These are phyloP conservation scores for Phataginus tetradactyla DNA, from an alignment of 2,797 vertebrate species.

Conservation along the genomic window DNA sequence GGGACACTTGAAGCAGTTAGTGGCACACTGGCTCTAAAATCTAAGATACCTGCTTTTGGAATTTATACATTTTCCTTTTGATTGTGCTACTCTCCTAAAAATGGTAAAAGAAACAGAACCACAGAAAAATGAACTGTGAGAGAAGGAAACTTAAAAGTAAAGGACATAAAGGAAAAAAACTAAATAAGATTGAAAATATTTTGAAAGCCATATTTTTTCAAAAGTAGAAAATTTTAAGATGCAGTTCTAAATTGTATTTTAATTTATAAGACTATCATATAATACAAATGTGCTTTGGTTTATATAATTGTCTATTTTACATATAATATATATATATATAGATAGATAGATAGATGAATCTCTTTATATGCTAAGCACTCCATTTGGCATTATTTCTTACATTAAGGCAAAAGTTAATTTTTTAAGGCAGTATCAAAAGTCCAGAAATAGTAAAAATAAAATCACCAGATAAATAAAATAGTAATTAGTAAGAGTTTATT, in stretches of 20 bases:
- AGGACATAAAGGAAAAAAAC: not conserved
- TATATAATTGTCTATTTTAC: not conserved
- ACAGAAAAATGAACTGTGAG: not conserved
- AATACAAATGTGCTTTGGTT: not conserved
- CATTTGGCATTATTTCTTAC: not conserved
- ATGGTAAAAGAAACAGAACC: not conserved
- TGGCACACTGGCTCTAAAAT: not conserved
- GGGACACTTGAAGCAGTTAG: not conserved
- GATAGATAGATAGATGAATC: not conserved
- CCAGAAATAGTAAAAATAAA: not conserved
- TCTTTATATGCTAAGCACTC: not conserved
- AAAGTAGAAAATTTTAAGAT: not conserved
- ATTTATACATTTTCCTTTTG: not conserved
- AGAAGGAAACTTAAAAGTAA: not conserved
- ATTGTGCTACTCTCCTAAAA: not conserved
- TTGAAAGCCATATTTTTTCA: not conserved
- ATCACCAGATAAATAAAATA: not conserved
- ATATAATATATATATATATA: not conserved
- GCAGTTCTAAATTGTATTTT: not conserved
- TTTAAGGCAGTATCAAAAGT: not conserved
- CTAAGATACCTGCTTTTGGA: not conserved
- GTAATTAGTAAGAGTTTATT: not conserved
- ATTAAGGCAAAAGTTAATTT: not conserved
- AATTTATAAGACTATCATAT: constrained; percentile 9
- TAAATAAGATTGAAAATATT: not conserved